Base-by-base conservation (phyloP, 37 sponge, comb jelly and placozoan genomes). In the Cladorhizidae sp. region DNA sequence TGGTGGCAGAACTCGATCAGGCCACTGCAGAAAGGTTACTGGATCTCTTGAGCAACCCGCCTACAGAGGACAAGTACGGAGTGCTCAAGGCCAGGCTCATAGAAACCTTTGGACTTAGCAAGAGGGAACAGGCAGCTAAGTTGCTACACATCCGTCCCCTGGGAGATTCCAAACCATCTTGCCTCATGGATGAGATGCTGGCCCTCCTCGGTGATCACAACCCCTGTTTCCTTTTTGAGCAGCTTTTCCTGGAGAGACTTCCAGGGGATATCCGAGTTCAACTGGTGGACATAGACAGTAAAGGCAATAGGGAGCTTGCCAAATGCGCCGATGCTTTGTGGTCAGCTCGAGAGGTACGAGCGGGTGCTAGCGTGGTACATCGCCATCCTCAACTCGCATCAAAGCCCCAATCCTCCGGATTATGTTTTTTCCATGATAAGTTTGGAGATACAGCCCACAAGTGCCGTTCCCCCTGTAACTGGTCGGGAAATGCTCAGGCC, bases 151-250 rank as follows among this genome's bases (percentile, higher is more conserved):
- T 36, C 8, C 36, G 36, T 3, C 69, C 69, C 21, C 40, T 67
- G 37, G 69, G 69, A 8, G 40, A 67, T 38, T 31, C 40, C 40
- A 67, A 67, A 18, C 62, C 62, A 17, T 61, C 62, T 61, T 7
- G 15, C 7, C 69, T 67, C 2, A 67, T 67, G 38, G 69, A 67
- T 28, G 69, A 67, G 15, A 67, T 67, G 69, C 38, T 67, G 15
- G 38, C 40, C 6, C 69, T 67, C 37, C 40, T 67, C 3, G 40
- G 15, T 31, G 40, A 67, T 28, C 69, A 67, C 69, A 3, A 3
- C 29, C 38, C 69, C 5, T 67, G 40, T 36, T 28, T 67, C 6
- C 38, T 67, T 5, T 67, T 67, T 67, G 35, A 67, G 29, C 69
- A 31, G 69, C 3, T 67, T 31, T 67, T 67, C 40, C 69, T 67